Percentiles rank a stretch among this genome's conserved stretches.
phyloP scores from a whole-genome alignment of 2,888 invertebrate genomes.

The Synergus gifuensis region DNA sequence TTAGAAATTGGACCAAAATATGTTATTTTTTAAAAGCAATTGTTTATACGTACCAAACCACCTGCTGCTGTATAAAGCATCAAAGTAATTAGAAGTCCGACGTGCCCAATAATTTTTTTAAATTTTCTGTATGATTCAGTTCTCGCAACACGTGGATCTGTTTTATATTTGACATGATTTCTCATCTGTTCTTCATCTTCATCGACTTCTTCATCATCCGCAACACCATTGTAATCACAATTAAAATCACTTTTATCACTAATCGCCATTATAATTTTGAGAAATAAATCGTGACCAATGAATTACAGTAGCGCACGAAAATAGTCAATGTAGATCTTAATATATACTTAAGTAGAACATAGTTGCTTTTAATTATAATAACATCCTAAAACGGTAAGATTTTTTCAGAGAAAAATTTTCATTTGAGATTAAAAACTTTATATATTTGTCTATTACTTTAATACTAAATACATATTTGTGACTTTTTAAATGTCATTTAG shows the following conservation, averaged over 20 bases:
- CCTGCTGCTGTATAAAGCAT: constrained; percentile 89
- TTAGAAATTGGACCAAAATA: no score
- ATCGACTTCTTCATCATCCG: neutral
- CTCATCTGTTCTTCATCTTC: neutral
- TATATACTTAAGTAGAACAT: neutral
- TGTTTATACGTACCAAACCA: constrained; percentile 84
- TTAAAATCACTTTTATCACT: constrained; percentile 30
- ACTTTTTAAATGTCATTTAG: neutral
- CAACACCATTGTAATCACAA: constrained; percentile 10
- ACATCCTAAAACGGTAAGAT: neutral
- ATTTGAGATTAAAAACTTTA: neutral
- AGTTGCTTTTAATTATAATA: neutral
- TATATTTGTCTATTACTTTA: neutral
- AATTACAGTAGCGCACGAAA: neutral
- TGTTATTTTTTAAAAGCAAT: neutral
- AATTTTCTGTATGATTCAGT: constrained; percentile 74
- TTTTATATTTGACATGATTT: constrained; percentile 6
- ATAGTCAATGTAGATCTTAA: neutral
- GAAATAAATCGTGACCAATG: neutral
- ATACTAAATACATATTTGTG: neutral
- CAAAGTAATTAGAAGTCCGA: constrained; percentile 86
- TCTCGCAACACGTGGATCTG: neutral
- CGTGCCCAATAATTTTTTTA: constrained; percentile 85
- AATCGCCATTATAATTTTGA: neutral
- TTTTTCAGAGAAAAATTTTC: neutral